Base-by-base conservation (phyloP, 2,888 invertebrate genomes). In the Andrena praecox region DNA sequence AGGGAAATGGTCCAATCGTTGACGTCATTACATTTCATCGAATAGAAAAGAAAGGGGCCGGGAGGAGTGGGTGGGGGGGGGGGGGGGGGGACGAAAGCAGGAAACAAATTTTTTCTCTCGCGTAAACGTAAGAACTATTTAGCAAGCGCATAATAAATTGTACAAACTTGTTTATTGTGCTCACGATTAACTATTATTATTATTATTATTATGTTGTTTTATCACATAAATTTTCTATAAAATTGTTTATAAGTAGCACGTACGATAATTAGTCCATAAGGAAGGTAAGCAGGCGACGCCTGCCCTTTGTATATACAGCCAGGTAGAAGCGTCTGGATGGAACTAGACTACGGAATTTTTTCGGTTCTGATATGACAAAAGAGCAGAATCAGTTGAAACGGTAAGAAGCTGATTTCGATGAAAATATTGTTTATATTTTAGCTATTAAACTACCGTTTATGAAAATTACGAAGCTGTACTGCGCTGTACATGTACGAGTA, bases 161-260 rank as follows among this genome's bases (percentile, higher is more conserved):
- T 93, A 93, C 92, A 93, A 93, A 93, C 92, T 92, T 92, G 91
- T 92, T 93, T 93, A 93, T 92, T 87, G 90, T 93, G 92, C 91
- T 91, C 91, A 90, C 85, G 86, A 91, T 88, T 91, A 91, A 92
- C 89, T 89, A 90, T 89, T 82, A 87, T 91, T 89, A 90, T 89
- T 82, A 87, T 91, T 89, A 91, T 89, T 82, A 87, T 91, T 89
- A 91, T 85, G 88, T 93, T 93, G 91, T 93, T 93, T 93, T 93
- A 92, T 92, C 91, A 91, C 88, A 91, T 91, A 92, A 92, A 93
- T 93, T 93, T 93, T 93, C 92, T 93, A 93, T 93, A 86, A 91
- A 92, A 91, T 91, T 93, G 92, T 93, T 93, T 93, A 92, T 92
- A 93, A 91, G 88, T 85, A 84, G 91, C 78, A 89, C 84, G 85